phyloP scores from a whole-genome alignment of 2,888 invertebrate genomes.

The Balanococcus diminutus region DNA sequence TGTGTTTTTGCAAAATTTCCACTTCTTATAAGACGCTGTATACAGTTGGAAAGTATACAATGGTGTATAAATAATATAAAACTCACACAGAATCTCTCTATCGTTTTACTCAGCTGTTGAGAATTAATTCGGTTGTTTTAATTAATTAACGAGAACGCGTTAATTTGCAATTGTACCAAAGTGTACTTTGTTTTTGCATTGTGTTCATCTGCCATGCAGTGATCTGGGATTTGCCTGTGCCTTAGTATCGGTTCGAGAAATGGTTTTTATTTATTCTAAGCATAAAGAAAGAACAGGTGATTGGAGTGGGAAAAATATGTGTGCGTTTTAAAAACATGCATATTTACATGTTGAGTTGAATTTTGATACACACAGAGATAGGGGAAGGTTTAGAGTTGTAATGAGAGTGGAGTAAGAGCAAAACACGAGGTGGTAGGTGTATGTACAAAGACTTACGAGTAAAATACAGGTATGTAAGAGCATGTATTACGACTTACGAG shows the following conservation, averaged over 20 bases:
- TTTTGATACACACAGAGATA: too few relatives aligned
- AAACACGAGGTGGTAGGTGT: background rate
- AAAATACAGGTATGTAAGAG: too few relatives aligned
- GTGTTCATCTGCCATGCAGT: background rate
- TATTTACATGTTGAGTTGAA: too few relatives aligned
- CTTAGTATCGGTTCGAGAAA: background rate
- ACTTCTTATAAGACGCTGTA: background rate
- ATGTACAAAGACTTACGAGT: background rate
- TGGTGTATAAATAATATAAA: constrained; percentile 13
- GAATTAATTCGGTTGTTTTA: constrained; percentile 31
- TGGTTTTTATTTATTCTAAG: constrained; percentile 11
- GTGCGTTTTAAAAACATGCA: too few relatives aligned
- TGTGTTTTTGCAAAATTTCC: background rate
- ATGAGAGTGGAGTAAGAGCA: too few relatives aligned
- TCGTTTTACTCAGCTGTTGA: background rate
- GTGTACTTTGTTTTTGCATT: background rate
- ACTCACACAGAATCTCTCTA: constrained; percentile 1
- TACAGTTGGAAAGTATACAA: background rate
- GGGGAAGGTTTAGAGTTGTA: too few relatives aligned
- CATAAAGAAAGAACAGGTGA: background rate
- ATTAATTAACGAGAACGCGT: constrained; percentile 5
- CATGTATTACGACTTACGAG: too few relatives aligned
- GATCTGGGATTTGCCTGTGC: background rate
- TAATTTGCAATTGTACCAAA: background rate
- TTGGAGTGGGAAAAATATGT: too few relatives aligned